phyloP scores from a whole-genome alignment of 2,113 vertebrate genomes.

The Circaetus cinerascens region DNA sequence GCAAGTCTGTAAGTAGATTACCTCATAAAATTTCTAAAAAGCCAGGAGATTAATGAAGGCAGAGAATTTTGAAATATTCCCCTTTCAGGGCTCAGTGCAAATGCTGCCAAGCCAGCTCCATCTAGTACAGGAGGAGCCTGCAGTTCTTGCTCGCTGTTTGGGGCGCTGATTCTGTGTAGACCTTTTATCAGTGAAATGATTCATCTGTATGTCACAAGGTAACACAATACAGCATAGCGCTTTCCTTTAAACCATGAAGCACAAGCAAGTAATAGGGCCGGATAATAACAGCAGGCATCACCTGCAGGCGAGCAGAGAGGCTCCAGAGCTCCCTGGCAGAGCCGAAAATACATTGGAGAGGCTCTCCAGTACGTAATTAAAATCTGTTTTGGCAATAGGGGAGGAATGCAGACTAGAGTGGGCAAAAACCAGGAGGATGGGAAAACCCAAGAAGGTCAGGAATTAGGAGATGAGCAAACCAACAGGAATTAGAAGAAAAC shows the following conservation, averaged over 20 bases:
- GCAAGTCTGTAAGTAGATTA: conserved; percentile 12
- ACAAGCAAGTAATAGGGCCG: not conserved
- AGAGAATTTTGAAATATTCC: not conserved
- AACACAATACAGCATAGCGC: not conserved
- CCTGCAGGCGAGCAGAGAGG: not conserved
- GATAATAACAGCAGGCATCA: conserved; percentile 5
- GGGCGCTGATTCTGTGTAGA: not conserved
- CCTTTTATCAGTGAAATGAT: not conserved
- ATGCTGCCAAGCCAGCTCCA: not conserved
- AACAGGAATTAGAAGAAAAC: not conserved
- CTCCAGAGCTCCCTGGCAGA: conserved; percentile 2
- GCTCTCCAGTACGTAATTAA: not conserved
- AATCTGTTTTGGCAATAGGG: conserved; percentile 18
- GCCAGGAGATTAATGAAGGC: not conserved
- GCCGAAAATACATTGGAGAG: not conserved
- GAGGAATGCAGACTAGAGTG: not conserved
- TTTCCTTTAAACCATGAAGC: not conserved
- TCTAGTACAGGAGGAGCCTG: not conserved
- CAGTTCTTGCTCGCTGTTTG: not conserved
- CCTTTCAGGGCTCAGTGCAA: not conserved
- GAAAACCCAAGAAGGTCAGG: not conserved
- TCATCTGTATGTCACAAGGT: not conserved
- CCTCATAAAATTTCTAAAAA: not conserved
- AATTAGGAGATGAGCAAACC: not conserved
- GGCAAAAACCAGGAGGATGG: not conserved